phyloP scores from a whole-genome alignment of 2,113 vertebrate species.

The Grantiella picta region DNA sequence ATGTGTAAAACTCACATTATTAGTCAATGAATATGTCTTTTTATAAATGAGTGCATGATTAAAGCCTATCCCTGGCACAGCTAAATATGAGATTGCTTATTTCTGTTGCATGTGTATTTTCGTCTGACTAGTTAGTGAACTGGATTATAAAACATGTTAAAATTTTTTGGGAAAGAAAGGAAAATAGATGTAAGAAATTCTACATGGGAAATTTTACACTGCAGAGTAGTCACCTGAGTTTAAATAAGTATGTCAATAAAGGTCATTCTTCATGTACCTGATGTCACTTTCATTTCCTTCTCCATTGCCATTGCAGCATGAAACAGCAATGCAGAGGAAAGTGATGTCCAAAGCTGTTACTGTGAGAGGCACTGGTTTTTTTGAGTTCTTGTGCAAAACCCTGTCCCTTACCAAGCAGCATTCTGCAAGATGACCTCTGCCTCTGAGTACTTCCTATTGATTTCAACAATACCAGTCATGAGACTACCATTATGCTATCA shows the following conservation, averaged over 20 bases:
- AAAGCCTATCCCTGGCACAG: neutral
- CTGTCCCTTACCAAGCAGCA: neutral
- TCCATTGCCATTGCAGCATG: neutral
- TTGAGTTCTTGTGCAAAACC: neutral
- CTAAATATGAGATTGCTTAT: neutral
- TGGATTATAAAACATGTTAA: neutral
- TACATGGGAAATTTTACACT: neutral
- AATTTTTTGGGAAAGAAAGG: neutral
- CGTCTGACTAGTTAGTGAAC: neutral
- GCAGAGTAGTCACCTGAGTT: neutral
- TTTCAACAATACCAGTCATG: neutral
- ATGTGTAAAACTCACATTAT: neutral
- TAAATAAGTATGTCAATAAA: neutral
- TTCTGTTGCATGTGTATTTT: neutral
- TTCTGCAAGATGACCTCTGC: neutral
- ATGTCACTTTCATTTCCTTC: neutral
- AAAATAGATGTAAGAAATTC: neutral
- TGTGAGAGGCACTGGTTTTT: neutral
- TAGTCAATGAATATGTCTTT: neutral
- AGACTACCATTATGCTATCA: neutral
- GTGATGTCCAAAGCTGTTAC: neutral
- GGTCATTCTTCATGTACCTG: neutral
- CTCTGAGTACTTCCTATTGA: neutral
- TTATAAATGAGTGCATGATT: neutral
- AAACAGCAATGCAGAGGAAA: neutral